A percentile compares a stretch with the other conserved stretches of the same genome.
Evolutionary conservation across 2,797 vertebrate species (phyloP).

Genomic region (Lemur catta): DNA sequence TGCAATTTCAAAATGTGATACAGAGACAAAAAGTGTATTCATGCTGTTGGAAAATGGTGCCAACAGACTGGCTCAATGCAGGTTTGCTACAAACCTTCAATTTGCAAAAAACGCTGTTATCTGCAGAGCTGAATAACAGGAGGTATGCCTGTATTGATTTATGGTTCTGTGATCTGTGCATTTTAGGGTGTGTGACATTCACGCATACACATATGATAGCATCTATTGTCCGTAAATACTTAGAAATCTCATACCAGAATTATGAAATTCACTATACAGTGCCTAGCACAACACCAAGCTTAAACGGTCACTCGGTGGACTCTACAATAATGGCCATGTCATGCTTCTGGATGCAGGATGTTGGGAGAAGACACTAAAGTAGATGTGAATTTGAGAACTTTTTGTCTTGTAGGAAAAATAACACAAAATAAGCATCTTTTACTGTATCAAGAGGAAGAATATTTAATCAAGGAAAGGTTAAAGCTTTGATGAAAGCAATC

Average conservation of each 20-base stretch:
- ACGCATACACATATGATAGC: neutral
- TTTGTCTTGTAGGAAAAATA: neutral
- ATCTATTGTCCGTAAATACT: neutral
- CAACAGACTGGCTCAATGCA: neutral
- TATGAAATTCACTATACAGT: neutral
- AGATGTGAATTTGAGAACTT: neutral
- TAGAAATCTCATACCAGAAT: neutral
- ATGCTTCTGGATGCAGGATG: neutral
- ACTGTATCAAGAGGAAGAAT: neutral
- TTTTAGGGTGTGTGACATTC: neutral
- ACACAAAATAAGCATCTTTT: slow-evolving; percentile 19
- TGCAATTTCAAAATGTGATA: neutral
- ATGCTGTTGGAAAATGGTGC: neutral
- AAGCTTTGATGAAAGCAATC: neutral
- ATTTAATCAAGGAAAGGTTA: neutral
- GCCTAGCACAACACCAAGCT: neutral
- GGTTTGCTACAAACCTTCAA: neutral
- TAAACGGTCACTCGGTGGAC: neutral
- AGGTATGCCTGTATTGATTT: neutral
- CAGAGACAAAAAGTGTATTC: neutral
- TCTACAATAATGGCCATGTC: neutral
- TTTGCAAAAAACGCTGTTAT: neutral
- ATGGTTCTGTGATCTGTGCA: neutral
- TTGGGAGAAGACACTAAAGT: neutral
- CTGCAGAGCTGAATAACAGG: neutral